phyloP scores from a whole-genome alignment of 64 coral and sea anemone genomes.

The Trachythela sp. region DNA sequence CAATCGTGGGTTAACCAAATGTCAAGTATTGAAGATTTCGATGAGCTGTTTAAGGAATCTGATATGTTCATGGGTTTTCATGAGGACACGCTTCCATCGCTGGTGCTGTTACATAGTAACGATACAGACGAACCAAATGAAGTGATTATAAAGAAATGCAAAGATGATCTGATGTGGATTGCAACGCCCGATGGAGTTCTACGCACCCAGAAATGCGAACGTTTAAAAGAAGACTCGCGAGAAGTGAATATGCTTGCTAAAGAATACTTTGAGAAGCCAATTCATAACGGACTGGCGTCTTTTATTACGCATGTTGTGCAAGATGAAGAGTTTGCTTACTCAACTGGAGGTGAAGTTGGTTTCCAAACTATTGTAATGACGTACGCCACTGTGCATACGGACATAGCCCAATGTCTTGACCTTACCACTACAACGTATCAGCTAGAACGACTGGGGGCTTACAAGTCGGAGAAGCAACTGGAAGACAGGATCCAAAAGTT shows the following conservation, averaged over 20 bases:
- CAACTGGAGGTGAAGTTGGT: not conserved
- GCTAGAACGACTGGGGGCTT: slow-evolving; percentile 69
- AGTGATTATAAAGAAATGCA: slow-evolving; percentile 53
- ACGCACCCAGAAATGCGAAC: slow-evolving; percentile 44
- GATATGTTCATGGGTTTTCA: slow-evolving; percentile 13
- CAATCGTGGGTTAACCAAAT: not conserved
- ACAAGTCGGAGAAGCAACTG: slow-evolving; percentile 88
- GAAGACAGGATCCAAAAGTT: slow-evolving; percentile 64
- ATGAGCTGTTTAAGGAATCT: not conserved
- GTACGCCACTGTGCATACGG: slow-evolving; percentile 63
- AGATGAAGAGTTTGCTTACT: not conserved
- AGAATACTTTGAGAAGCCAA: slow-evolving; percentile 61
- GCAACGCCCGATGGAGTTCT: slow-evolving; percentile 82
- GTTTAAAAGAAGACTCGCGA: slow-evolving; percentile 16
- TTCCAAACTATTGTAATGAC: slow-evolving; percentile 72
- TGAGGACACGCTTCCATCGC: not conserved
- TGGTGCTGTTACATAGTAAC: not conserved
- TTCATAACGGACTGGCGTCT: slow-evolving; percentile 56
- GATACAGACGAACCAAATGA: not conserved
- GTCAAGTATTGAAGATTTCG: not conserved
- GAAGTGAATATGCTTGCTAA: slow-evolving; percentile 53
- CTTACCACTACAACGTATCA: slow-evolving; percentile 41
- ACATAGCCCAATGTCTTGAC: slow-evolving; percentile 50
- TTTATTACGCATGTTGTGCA: slow-evolving; percentile 34
- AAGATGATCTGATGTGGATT: slow-evolving; percentile 66